phyloP scores from a whole-genome alignment of 1,140 invertebrate species.

The Euura lappo region DNA sequence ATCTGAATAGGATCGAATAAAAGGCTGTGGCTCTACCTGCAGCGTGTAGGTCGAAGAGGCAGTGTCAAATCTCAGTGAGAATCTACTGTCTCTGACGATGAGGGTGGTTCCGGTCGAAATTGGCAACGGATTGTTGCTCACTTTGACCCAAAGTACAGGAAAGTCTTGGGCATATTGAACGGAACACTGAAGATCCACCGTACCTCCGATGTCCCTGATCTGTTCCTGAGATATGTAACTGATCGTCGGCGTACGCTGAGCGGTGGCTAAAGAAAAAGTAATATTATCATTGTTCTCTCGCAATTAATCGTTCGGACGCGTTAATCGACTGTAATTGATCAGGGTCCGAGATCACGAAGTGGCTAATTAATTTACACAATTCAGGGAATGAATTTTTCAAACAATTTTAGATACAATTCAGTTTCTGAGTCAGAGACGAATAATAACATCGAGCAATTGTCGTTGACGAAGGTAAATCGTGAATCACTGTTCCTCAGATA shows the following conservation, averaged over 20 bases:
- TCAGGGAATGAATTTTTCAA: too few species aligned
- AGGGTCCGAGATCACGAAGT: too few species aligned
- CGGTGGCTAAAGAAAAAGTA: conserved; percentile 53
- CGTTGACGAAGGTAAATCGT: too few species aligned
- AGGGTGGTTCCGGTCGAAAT: conserved; percentile 82
- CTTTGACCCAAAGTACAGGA: conserved; percentile 83
- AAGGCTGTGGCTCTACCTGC: conserved; percentile 63
- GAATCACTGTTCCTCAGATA: too few species aligned
- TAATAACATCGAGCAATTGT: too few species aligned
- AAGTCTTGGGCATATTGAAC: conserved; percentile 89
- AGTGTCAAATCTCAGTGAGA: conserved; percentile 81
- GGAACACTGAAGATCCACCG: conserved; percentile 86
- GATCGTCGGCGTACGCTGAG: conserved; percentile 86
- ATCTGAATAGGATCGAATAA: neutral
- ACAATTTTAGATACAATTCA: too few species aligned
- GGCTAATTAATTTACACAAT: too few species aligned
- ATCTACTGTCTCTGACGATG: conserved; percentile 86
- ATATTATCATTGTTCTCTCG: neutral
- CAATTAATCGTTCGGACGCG: too few species aligned
- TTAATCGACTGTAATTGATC: too few species aligned
- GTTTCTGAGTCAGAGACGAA: too few species aligned
- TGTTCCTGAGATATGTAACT: conserved; percentile 91
- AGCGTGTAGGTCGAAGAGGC: conserved; percentile 80
- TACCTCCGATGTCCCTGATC: conserved; percentile 89
- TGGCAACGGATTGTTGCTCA: conserved; percentile 66